Conservation (phyloP, 1,140 invertebrate species). For the Pteromalus puparum region DNA sequence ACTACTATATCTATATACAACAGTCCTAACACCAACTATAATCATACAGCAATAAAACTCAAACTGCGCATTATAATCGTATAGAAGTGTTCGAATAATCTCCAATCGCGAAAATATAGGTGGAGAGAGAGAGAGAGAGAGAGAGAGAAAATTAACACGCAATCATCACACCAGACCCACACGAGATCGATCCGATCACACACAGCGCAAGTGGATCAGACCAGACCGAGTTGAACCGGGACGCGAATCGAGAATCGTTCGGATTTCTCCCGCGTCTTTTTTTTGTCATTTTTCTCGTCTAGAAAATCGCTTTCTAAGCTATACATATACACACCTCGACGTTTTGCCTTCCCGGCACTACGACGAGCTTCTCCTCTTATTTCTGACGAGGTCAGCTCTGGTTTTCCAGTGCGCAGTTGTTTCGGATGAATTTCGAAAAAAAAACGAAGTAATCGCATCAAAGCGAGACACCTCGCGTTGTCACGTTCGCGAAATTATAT, state of each 20-base stretch:
- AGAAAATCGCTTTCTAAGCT: not conserved
- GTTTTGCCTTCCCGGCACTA: not conserved
- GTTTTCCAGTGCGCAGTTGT: not conserved
- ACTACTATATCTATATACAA: too few species aligned
- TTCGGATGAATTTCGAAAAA: not conserved
- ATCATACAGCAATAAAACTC: too few species aligned
- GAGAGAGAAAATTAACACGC: too few species aligned
- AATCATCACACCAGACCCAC: not conserved
- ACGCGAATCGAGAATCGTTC: not conserved
- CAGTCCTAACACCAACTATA: too few species aligned
- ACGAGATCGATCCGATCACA: too few species aligned
- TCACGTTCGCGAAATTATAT: not conserved
- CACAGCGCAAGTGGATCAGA: not conserved
- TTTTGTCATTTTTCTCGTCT: not conserved
- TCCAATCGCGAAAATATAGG: too few species aligned
- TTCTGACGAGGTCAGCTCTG: not conserved
- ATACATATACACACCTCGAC: not conserved
- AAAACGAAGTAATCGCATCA: not conserved
- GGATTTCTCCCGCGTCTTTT: not conserved
- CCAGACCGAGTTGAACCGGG: not conserved
- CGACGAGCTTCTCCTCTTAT: not conserved
- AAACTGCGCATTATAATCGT: too few species aligned
- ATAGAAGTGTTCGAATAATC: too few species aligned
- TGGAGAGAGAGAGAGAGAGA: too few species aligned
- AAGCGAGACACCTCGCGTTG: not conserved